Evolutionary conservation across 2,888 invertebrate genomes (phyloP), one percentile per base, ranked within the genome.

Genomic region (Cerastis leucographa): DNA sequence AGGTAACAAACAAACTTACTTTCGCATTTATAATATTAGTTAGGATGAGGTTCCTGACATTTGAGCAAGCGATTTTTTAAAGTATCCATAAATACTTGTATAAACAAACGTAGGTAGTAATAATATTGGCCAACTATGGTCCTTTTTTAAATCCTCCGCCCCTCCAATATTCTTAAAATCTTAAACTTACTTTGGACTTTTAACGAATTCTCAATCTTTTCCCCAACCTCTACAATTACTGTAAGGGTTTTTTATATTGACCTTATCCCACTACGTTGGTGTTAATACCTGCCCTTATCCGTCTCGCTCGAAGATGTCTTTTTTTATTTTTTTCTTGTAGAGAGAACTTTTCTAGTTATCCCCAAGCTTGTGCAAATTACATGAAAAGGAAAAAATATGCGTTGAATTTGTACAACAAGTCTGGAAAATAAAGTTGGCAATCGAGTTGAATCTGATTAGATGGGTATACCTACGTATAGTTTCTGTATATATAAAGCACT

Each of bases 331-430:
- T 86, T 83, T 78, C 80, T 76, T 62, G 59, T 78, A 67, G 59
- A 80, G 59, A 80, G 59, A 87, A 87, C 71, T 87, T 88, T 88
- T 87, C 88, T 88, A 88, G 87, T 88, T 87, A 88, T 87, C 87
- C 70, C 61, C 40, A 76, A 81, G 79, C 77, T 81, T 84, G 76
- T 65, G 81, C 73, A 84, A 88, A 88, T 87, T 86, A 88, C 65
- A 76, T 77, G 72, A 74, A 81, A 83, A 81, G 72, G 69, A 85
- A 75, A 73, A 79, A 70, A 74, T 71, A 76, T 75, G 29, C n/a
- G 74, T 80, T 77, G 73, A 79, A 87, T 80, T 87, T 87, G 76
- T 86, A 74, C 69, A 76, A 85, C 77, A 78, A 84, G 76, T 74
- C 81, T 80, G 72, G 62, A 79, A 76, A 87, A 76, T 72, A 76